Evolutionary conservation across 2,113 vertebrate genomes (phyloP).

Genomic region (Alosa alosa): DNA sequence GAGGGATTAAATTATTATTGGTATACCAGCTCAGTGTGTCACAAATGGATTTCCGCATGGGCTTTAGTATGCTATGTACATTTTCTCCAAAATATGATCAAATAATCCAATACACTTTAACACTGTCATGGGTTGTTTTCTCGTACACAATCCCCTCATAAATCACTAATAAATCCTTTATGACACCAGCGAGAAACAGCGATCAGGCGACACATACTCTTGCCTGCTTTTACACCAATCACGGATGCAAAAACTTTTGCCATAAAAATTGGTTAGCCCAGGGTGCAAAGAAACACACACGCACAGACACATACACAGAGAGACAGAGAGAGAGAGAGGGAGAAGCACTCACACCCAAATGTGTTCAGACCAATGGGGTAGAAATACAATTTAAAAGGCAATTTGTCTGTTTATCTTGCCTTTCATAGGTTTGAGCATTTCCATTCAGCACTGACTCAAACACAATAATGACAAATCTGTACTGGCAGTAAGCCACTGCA

Average conservation of each 20-base stretch:
- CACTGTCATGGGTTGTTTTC: slow-evolving; percentile 8
- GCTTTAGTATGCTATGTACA: not conserved
- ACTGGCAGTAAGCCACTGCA: slow-evolving; percentile 58
- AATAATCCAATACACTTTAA: slow-evolving; percentile 10
- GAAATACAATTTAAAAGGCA: slow-evolving; percentile 58
- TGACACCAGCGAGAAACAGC: slow-evolving; percentile 23
- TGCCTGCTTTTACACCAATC: slow-evolving; percentile 33
- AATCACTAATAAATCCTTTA: slow-evolving; percentile 37
- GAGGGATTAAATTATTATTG: not conserved
- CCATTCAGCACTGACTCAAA: slow-evolving; percentile 59
- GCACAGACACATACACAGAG: not conserved
- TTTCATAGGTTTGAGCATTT: slow-evolving; percentile 52
- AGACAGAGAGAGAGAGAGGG: not conserved
- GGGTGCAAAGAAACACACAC: not conserved
- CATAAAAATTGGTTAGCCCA: slow-evolving; percentile 34
- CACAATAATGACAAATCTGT: slow-evolving; percentile 54
- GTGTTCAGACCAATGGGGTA: slow-evolving; percentile 38
- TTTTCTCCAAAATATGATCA: not conserved
- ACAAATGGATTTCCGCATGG: not conserved
- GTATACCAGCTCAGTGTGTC: not conserved
- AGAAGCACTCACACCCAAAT: not conserved
- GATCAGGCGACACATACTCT: slow-evolving; percentile 19
- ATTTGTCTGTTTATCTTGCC: slow-evolving; percentile 58
- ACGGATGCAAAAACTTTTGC: slow-evolving; percentile 37
- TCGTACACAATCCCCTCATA: slow-evolving; percentile 28